A percentile compares a stretch with the other conserved stretches of the same genome.
Conservation (phyloP, 2,888 invertebrate species). For the Pyrochroa serraticornis region DNA sequence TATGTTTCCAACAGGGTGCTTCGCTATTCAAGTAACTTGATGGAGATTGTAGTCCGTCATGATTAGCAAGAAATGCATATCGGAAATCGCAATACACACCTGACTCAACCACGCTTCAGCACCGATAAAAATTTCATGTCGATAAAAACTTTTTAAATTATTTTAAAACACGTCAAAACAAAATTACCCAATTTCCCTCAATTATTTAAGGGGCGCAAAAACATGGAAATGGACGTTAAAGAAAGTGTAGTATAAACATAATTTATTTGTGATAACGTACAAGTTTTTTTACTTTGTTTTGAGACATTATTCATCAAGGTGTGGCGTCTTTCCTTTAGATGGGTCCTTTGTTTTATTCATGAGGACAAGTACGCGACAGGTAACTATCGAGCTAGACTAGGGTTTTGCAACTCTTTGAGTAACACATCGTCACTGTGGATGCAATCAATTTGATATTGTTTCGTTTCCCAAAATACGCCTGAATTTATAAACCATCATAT, state of each 20-base stretch:
- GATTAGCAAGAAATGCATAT: constrained; percentile 48
- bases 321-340: constrained; percentile 32
- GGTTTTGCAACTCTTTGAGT: constrained; percentile 22
- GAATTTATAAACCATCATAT: too few relatives aligned
- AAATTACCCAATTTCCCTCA: too few relatives aligned
- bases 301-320: constrained; percentile 37
- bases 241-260: constrained; percentile 1
- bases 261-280: constrained; percentile 16
- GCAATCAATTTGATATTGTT: constrained; percentile 28
- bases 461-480: neutral
- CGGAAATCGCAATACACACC: constrained; percentile 38
- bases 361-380: constrained; percentile 35
- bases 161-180: too few relatives aligned
- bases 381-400: constrained; percentile 38
- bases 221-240: neutral
- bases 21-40: constrained; percentile 47
- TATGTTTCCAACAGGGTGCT: constrained; percentile 51
- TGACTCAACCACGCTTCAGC: constrained; percentile 27
- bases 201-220: neutral
- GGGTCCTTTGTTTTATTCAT: constrained; percentile 39
- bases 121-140: too few relatives aligned
- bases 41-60: constrained; percentile 46
- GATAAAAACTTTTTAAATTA: too few relatives aligned
- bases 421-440: constrained; percentile 13
- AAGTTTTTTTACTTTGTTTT: constrained; percentile 17